Conservation (phyloP, 2,888 invertebrate genomes). For the Lepas anatifera region DNA sequence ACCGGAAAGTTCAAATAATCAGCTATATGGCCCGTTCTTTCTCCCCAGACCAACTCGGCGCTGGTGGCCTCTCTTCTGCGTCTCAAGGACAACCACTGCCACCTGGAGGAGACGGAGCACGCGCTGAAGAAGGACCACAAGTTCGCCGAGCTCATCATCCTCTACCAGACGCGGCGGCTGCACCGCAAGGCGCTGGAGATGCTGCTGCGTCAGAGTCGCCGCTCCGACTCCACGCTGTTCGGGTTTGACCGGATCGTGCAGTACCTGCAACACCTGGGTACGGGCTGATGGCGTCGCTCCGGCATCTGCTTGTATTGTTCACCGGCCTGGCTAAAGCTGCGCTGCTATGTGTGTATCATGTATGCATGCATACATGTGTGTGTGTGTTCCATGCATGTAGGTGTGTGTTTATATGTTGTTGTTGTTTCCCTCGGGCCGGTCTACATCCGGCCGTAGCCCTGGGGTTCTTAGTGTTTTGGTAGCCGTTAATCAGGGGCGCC, state of each 20-base stretch:
- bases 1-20: too few species aligned
- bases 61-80: constrained; percentile 81
- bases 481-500: too few species aligned
- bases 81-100: constrained; percentile 70
- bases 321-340: too few species aligned
- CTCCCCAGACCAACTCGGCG: constrained; percentile 81
- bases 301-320: too few species aligned
- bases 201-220: constrained; percentile 40
- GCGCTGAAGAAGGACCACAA: constrained; percentile 76
- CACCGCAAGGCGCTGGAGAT: constrained; percentile 84
- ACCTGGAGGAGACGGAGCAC: constrained; percentile 84
- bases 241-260: constrained; percentile 69
- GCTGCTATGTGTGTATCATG: too few species aligned
- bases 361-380: too few species aligned
- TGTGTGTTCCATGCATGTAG: too few species aligned
- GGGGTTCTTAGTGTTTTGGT: too few species aligned
- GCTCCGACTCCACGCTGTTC: constrained; percentile 57
- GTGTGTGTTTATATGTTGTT: too few species aligned
- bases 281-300: constrained; percentile 26
- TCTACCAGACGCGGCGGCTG: constrained; percentile 87
- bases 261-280: constrained; percentile 80
- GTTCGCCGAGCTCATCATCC: constrained; percentile 81
- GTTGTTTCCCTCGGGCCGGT: too few species aligned
- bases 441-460: too few species aligned
- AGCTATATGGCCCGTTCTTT: too few species aligned